Percentiles rank a stretch among this genome's conserved stretches.
These are phyloP conservation scores for Apus apus DNA, from an alignment of 2,113 vertebrate species.

Conservation along the genomic window DNA sequence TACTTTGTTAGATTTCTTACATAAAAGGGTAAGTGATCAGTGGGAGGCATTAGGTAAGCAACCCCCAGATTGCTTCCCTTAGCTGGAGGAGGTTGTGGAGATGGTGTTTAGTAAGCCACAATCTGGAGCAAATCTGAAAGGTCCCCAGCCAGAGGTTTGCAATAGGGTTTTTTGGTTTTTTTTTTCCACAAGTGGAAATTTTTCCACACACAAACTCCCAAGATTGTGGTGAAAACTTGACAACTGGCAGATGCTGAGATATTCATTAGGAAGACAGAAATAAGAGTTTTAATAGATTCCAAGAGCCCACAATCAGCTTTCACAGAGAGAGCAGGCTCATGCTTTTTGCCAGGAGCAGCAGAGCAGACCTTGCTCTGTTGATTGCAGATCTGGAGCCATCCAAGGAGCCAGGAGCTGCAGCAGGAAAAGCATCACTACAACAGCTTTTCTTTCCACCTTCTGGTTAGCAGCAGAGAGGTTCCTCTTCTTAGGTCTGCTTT, in stretches of 20 bases:
- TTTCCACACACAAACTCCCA: background rate
- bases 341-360: background rate
- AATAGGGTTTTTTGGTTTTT: background rate
- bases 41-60: background rate
- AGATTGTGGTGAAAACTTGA: conserved; percentile 14
- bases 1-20: background rate
- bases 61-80: background rate
- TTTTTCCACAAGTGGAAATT: background rate
- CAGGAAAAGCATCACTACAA: background rate
- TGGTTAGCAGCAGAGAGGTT: background rate
- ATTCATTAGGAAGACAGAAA: background rate
- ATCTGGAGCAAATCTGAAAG: background rate
- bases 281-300: background rate
- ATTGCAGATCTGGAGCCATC: background rate
- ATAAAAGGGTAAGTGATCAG: conserved; percentile 11
- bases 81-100: background rate
- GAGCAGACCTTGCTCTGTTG: background rate
- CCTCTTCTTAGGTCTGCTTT: background rate
- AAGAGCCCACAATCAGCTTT: background rate
- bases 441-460: background rate
- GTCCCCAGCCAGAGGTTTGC: background rate
- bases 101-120: background rate
- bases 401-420: background rate
- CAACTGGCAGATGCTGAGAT: conserved; percentile 7
- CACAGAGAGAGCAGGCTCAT: background rate